Conservation (phyloP, 2,888 invertebrate genomes). For the Timema podura region DNA sequence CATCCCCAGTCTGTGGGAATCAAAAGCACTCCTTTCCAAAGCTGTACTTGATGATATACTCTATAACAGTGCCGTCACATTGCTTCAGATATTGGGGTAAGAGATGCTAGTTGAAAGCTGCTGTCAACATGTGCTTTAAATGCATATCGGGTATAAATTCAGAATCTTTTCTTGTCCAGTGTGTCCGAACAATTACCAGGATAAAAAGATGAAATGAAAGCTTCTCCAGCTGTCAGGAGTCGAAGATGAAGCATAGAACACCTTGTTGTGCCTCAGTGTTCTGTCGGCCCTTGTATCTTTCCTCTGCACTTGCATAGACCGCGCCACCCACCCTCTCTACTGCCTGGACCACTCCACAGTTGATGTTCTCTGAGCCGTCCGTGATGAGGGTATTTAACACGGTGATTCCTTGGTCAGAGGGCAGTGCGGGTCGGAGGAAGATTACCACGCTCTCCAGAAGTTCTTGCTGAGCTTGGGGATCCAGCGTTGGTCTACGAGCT, state of each 20-base stretch:
- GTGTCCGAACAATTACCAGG: background rate
- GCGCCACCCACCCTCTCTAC: too few relatives aligned
- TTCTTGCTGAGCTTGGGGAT: too few relatives aligned
- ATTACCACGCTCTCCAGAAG: too few relatives aligned
- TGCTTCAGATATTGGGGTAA: background rate
- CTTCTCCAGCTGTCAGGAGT: background rate
- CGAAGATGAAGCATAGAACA: background rate
- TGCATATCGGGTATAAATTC: background rate
- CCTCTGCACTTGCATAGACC: too few relatives aligned
- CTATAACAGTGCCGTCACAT: background rate
- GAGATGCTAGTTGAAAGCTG: background rate
- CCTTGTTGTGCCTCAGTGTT: too few relatives aligned
- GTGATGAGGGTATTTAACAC: too few relatives aligned
- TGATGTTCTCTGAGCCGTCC: too few relatives aligned
- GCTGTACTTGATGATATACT: background rate
- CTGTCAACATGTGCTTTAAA: background rate
- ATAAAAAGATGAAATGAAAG: background rate
- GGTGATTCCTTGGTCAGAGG: too few relatives aligned
- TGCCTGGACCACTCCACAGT: too few relatives aligned
- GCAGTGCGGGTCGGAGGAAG: too few relatives aligned
- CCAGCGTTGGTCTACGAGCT: too few relatives aligned
- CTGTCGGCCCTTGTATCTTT: too few relatives aligned
- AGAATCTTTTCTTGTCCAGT: background rate
- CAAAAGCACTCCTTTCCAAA: background rate
- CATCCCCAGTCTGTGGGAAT: conserved; percentile 4